A percentile compares a stretch with the other conserved stretches of the same genome.
Conservation (phyloP, 2,888 invertebrate genomes). For the Tolmerus cingulatus region DNA sequence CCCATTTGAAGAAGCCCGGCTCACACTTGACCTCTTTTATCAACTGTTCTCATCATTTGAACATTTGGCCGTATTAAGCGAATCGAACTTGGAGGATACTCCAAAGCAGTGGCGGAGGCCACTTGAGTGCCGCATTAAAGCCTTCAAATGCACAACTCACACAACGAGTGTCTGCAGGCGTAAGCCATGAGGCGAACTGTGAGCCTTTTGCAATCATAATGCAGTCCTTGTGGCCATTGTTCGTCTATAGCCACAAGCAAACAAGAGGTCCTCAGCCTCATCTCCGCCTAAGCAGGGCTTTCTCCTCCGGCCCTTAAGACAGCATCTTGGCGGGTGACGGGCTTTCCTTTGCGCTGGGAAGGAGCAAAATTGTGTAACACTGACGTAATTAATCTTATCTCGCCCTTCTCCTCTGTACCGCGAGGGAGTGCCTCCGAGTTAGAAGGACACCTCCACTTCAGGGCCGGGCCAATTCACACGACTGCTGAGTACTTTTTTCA, state of each 20-base stretch:
- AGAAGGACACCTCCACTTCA: neutral
- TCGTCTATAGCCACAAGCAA: conserved; percentile 1
- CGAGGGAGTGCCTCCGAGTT: neutral
- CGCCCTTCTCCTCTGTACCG: neutral
- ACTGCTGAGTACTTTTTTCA: neutral
- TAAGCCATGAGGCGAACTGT: neutral
- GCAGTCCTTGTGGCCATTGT: conserved; percentile 11
- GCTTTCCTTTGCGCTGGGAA: neutral
- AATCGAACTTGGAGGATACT: neutral
- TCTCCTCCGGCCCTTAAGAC: neutral
- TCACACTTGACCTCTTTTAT: too few relatives aligned
- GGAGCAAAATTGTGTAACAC: conserved; percentile 16
- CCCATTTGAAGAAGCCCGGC: too few relatives aligned
- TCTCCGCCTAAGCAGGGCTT: neutral
- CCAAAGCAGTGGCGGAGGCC: neutral
- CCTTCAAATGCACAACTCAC: conserved; percentile 15
- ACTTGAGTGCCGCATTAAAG: neutral
- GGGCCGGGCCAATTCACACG: neutral
- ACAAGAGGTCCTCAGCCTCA: conserved; percentile 4
- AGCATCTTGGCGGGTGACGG: neutral
- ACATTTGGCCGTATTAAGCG: neutral
- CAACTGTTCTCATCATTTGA: too few relatives aligned
- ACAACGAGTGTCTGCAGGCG: neutral
- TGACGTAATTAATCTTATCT: conserved; percentile 38
- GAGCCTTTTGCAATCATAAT: neutral